Percentiles rank a stretch among this genome's conserved stretches.
Evolutionary conservation across 2,113 vertebrate species (phyloP).

Genomic region (Dunckerocampus dactyliophorus): DNA sequence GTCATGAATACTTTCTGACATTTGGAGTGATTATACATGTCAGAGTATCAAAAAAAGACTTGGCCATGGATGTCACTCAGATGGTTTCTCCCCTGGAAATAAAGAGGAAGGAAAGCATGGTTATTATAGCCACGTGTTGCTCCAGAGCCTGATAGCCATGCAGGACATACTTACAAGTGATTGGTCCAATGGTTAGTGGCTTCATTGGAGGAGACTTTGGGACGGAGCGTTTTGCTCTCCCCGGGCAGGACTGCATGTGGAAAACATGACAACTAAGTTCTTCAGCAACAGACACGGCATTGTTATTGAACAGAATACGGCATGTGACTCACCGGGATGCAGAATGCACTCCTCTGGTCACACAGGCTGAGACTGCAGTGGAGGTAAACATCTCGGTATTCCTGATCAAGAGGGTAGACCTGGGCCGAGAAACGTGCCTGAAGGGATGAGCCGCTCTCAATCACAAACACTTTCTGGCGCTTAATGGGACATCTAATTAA

Average conservation of each 20-base stretch:
- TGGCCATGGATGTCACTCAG: no score
- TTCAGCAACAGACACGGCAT: not conserved
- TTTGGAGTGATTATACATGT: no score
- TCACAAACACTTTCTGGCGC: conserved; percentile 34
- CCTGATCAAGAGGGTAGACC: conserved; percentile 23
- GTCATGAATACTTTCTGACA: no score
- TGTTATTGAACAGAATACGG: not conserved
- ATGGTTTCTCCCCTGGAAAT: no score
- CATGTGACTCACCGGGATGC: conserved; percentile 40
- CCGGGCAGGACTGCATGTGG: conserved; percentile 21
- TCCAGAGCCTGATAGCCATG: no score
- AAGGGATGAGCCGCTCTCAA: conserved; percentile 44
- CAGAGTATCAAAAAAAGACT: no score
- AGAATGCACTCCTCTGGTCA: conserved; percentile 2
- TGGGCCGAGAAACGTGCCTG: conserved; percentile 48
- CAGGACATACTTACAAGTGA: conserved; percentile 49
- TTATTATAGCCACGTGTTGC: no score
- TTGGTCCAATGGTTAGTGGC: conserved; percentile 43
- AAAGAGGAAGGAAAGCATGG: no score
- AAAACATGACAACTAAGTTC: not conserved
- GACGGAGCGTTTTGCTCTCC: conserved; percentile 33
- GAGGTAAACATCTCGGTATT: conserved; percentile 36
- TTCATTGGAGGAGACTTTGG: conserved; percentile 14
- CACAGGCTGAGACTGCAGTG: conserved; percentile 55
- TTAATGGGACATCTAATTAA: conserved; percentile 55